A percentile compares a stretch with the other conserved stretches of the same genome.
Conservation (phyloP, 2,113 vertebrate genomes). For the Ursus arctos region DNA sequence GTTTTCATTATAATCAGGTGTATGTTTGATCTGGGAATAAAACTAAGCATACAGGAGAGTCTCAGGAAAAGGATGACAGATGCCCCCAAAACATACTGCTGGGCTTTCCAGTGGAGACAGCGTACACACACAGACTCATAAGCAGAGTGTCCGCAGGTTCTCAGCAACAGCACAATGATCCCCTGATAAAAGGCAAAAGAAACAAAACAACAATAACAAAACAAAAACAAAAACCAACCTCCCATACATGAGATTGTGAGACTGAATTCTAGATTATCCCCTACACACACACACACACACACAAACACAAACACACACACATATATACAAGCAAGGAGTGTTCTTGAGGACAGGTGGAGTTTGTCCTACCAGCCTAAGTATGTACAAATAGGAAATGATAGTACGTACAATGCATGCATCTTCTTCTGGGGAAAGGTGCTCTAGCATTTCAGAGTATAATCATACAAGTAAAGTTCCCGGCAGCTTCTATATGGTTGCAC, state of each 20-base stretch:
- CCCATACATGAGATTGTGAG: not conserved
- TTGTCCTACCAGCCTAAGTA: not conserved
- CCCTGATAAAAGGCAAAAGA: not conserved
- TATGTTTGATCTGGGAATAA: not conserved
- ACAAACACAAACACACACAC: not conserved
- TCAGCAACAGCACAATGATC: not conserved
- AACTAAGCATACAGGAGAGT: not conserved
- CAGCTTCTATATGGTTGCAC: not conserved
- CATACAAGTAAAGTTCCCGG: not conserved
- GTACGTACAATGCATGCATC: not conserved
- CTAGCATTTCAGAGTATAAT: conserved; percentile 29
- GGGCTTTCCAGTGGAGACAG: not conserved
- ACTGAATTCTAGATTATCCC: not conserved
- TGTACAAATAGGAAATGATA: not conserved
- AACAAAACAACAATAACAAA: not conserved
- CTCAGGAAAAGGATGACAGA: not conserved
- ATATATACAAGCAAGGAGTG: not conserved
- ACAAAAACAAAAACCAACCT: not conserved
- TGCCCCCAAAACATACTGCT: not conserved
- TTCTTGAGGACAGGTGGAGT: not conserved
- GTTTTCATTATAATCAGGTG: not conserved
- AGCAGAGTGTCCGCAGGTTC: not conserved
- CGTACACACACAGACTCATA: not conserved
- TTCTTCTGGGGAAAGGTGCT: conserved; percentile 25
- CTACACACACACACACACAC: not conserved